Base-by-base conservation (phyloP, 2,888 invertebrate species). In the Cistogaster globosa region DNA sequence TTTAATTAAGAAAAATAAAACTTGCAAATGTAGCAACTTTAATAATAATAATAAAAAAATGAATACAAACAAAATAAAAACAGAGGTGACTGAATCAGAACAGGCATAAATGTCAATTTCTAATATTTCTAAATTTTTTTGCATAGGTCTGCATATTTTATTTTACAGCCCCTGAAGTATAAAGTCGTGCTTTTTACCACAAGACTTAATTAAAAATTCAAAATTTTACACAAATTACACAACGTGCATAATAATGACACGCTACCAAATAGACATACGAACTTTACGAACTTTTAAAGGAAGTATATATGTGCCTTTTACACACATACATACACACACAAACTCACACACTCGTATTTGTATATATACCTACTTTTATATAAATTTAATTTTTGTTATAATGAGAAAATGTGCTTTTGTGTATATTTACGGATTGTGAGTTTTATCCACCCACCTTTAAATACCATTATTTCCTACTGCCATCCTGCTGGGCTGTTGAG, bases 201-300 rank as follows among this genome's bases (percentile, higher is more conserved):
- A 55, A 87, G 87, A 88, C 89, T 88, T 89, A 88, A 88, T 90
- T 89, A 90, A 87, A 88, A 88, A 89, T 89, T 89, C 89, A 88
- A 86, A 90, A 88, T 88, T 87, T 88, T 88, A 88, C 87, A 87
- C 88, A 89, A 89, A 89, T 89, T 88, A 88, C 87, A 88, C 88
- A 87, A 84, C 83, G 86, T 89, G 89, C 88, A 88, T 88, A 87
- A 87, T 88, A 87, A 87, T 86, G 82, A 85, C 83, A 76, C 77
- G 83, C 72, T 68, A 58, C 16, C 53, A 53, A 45, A 38, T n/a
- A 18, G 26, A 53, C 42, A 42, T 12, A 63, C 11, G 45, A 20
- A 57, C 16, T n/a, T 36, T 20, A 2, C 26, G n/a, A n/a, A 11
- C 2, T 42, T 42, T 42, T 42, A 32, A 26, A 14, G 8, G 16